A percentile compares a stretch with the other conserved stretches of the same genome.
Conservation (phyloP, 2,113 vertebrate genomes). For the Takifugu bimaculatus region DNA sequence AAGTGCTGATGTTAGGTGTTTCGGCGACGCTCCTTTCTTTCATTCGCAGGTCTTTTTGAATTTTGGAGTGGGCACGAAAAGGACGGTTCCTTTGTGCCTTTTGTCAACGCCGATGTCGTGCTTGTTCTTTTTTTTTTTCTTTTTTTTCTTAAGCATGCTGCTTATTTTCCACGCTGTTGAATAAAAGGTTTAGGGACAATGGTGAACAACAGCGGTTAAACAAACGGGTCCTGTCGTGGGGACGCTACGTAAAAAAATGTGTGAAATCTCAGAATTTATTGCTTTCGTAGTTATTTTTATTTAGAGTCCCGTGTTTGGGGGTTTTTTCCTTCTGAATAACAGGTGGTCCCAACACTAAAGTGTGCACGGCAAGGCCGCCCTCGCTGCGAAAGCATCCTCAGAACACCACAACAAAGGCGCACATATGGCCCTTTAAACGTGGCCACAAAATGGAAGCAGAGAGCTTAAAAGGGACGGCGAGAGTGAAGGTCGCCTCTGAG, state of each 20-base stretch:
- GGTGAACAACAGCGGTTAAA: conserved; percentile 26
- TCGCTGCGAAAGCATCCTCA: conserved; percentile 44
- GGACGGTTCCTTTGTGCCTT: neutral
- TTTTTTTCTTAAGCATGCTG: conserved; percentile 20
- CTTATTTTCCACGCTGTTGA: conserved; percentile 35
- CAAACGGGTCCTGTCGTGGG: conserved; percentile 20
- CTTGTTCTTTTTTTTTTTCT: conserved; percentile 15
- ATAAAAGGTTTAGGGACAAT: conserved; percentile 51
- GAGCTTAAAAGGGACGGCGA: conserved; percentile 51
- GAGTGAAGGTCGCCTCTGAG: conserved; percentile 63
- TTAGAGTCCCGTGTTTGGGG: too few relatives aligned
- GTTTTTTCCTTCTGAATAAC: conserved; percentile 55
- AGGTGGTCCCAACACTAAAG: conserved; percentile 65
- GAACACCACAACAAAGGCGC: conserved; percentile 67
- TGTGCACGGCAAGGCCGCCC: conserved; percentile 32
- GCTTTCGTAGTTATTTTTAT: neutral
- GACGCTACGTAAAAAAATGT: conserved; percentile 9
- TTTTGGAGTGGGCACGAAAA: too few relatives aligned
- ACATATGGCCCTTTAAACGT: conserved; percentile 69
- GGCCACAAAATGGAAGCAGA: conserved; percentile 71
- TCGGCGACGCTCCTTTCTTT: conserved; percentile 44
- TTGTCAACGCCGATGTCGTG: conserved; percentile 18
- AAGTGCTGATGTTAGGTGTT: conserved; percentile 69
- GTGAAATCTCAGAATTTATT: neutral
- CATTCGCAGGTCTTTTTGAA: conserved; percentile 12